Evolutionary conservation across 2,113 vertebrate species (phyloP).

Genomic region (Dunckerocampus dactyliophorus): DNA sequence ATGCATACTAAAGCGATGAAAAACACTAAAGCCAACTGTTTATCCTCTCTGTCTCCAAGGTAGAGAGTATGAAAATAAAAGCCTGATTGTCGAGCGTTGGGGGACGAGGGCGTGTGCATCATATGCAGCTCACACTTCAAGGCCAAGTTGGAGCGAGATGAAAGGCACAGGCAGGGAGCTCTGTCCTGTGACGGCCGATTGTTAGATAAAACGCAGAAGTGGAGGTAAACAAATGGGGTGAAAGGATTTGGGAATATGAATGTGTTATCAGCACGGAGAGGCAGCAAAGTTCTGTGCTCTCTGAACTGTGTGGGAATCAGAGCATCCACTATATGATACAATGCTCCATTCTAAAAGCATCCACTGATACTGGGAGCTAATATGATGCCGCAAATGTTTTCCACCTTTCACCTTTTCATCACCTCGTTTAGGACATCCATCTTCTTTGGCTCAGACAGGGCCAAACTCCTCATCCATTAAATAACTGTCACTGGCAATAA

Average conservation of each 20-base stretch:
- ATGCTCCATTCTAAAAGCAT: neutral
- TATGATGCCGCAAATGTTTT: slow-evolving; percentile 12
- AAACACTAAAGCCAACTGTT: slow-evolving; percentile 35
- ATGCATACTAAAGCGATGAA: slow-evolving; percentile 45
- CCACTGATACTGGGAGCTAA: slow-evolving; percentile 16
- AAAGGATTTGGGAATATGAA: slow-evolving; percentile 39
- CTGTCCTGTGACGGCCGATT: slow-evolving; percentile 50
- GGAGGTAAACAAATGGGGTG: slow-evolving; percentile 53
- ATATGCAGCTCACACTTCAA: slow-evolving; percentile 50
- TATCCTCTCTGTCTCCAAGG: slow-evolving; percentile 32
- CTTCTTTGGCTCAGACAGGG: slow-evolving; percentile 13
- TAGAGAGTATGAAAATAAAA: slow-evolving; percentile 34
- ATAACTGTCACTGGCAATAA: neutral
- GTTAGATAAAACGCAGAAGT: slow-evolving; percentile 44
- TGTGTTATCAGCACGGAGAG: slow-evolving; percentile 36
- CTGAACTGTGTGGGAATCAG: neutral
- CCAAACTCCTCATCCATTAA: slow-evolving; percentile 28
- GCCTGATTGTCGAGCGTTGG: slow-evolving; percentile 29
- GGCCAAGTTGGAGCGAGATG: slow-evolving; percentile 57
- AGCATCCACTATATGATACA: neutral
- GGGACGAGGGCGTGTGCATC: slow-evolving; percentile 13
- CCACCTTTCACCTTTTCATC: slow-evolving; percentile 30
- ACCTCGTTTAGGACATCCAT: slow-evolving; percentile 26
- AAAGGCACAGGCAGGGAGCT: slow-evolving; percentile 38
- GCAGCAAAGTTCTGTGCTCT: slow-evolving; percentile 8